phyloP scores from a whole-genome alignment of 2,888 invertebrate genomes.

The Anthophora plumipes region DNA sequence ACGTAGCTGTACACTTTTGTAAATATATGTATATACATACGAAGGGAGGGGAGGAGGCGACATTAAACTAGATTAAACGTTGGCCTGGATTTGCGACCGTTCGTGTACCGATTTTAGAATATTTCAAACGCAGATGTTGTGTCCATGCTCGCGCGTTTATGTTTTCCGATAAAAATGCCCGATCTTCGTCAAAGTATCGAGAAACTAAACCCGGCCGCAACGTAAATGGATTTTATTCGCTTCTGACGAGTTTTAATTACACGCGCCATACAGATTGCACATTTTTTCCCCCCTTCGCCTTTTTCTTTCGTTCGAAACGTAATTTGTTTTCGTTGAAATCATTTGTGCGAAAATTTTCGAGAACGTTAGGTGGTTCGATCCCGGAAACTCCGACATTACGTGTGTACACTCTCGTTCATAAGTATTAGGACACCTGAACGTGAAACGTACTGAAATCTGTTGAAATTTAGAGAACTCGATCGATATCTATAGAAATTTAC shows the following conservation, averaged over 20 bases:
- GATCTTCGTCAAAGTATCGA: background rate
- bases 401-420: no score
- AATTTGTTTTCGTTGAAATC: background rate
- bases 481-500: no score
- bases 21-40: conserved; percentile 26
- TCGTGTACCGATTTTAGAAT: conserved; percentile 29
- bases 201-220: background rate
- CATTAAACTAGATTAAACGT: conserved; percentile 69
- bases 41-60: conserved; percentile 55
- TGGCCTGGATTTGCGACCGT: conserved; percentile 58
- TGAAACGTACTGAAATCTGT: no score
- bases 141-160: background rate
- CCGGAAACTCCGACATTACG: no score
- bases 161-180: conserved; percentile 9
- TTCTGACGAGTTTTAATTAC: conserved; percentile 1
- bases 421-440: no score
- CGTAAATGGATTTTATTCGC: conserved; percentile 16
- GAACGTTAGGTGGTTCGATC: no score
- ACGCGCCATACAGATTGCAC: background rate
- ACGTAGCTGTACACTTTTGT: background rate
- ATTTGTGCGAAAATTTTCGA: no score
- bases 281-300: no score
- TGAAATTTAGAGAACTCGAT: no score
- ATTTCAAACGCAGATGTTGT: conserved; percentile 20
- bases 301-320: no score